Evolutionary conservation across 2,797 vertebrate genomes (phyloP), one percentile per base, ranked within the genome.

Genomic region (Eutrigla gurnardus): DNA sequence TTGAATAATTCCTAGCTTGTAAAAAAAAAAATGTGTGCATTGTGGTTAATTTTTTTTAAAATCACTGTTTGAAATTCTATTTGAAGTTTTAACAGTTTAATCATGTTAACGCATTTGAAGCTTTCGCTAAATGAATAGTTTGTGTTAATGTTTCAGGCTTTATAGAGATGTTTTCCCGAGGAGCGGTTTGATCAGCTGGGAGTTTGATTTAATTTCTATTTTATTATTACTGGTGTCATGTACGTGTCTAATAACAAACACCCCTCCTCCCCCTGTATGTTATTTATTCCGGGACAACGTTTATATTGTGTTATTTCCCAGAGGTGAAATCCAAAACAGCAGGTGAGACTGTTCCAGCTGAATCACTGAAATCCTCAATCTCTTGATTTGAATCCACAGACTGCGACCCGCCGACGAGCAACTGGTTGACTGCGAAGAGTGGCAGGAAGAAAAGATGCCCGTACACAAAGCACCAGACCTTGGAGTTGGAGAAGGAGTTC

Each of bases 401-500:
- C 89, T 96, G 96, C 83, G 96, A 97, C 91, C 92, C 96, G 81
- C 95, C 97, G 84, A 97, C 96, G 61, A 98, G 96, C 96, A 99
- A 98, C 96, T 99, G 98, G 98, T 94, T 99, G 83, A 99, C 98
- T 85, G 98, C 98, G 90, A 99, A 98, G 92, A 99, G 97, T 94
- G 98, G 97, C 81, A 95, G 98, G 87, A 99, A 99, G 96, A 99
- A 99, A 93, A 95, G 98, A 90, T 99, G 98, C 84, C 98, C 98
- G 77, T 99, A 99, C 84, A 99, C 98, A 91, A 99, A 99, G 92
- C 96, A 99, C 94, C 98, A 99, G 95, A 99, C 98, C 94, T 93
- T 99, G 96, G 98, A 99, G 96, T 96, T 99, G 95, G 98, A 99
- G 90, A 99, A 99, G 93, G 98, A 99, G 91, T 99, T 99, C 93